Conservation (phyloP, 2,888 invertebrate genomes). For the Archaeoteleia sp. region DNA sequence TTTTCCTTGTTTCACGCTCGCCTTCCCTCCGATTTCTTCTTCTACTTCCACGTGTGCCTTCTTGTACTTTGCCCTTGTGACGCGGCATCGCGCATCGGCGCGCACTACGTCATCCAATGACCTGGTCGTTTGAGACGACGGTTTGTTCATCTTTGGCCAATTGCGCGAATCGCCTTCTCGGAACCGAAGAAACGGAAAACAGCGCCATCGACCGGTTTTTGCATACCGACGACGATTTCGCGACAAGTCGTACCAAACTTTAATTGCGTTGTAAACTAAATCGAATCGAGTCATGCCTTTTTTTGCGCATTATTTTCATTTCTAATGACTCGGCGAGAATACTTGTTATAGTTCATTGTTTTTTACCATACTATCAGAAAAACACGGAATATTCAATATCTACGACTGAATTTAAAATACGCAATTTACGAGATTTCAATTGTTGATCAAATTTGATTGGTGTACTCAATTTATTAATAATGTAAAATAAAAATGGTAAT, state of each 20-base stretch:
- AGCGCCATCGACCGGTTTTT: constrained; percentile 26
- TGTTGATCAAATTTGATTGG: not conserved
- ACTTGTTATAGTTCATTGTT: constrained; percentile 2
- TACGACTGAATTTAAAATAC: too few species aligned
- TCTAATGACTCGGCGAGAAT: constrained; percentile 15
- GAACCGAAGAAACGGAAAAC: constrained; percentile 25
- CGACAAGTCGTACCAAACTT: constrained; percentile 2
- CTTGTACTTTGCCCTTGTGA: constrained; percentile 49
- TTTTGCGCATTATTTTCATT: constrained; percentile 17
- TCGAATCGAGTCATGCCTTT: constrained; percentile 23
- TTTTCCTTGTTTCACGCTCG: constrained; percentile 24
- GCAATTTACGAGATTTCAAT: too few species aligned
- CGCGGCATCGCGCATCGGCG: constrained; percentile 49
- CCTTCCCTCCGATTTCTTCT: constrained; percentile 17
- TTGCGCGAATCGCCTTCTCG: constrained; percentile 39
- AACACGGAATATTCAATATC: too few species aligned
- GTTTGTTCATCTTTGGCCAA: constrained; percentile 50
- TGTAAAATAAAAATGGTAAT: too few species aligned
- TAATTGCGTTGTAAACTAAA: constrained; percentile 26
- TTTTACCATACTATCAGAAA: too few species aligned
- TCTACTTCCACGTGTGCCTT: constrained; percentile 31
- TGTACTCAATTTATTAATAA: too few species aligned
- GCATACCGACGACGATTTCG: constrained; percentile 18
- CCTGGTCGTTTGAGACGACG: constrained; percentile 35
- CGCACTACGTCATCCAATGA: constrained; percentile 51